phyloP scores from a whole-genome alignment of 2,888 invertebrate species.

The Noctua pronuba region DNA sequence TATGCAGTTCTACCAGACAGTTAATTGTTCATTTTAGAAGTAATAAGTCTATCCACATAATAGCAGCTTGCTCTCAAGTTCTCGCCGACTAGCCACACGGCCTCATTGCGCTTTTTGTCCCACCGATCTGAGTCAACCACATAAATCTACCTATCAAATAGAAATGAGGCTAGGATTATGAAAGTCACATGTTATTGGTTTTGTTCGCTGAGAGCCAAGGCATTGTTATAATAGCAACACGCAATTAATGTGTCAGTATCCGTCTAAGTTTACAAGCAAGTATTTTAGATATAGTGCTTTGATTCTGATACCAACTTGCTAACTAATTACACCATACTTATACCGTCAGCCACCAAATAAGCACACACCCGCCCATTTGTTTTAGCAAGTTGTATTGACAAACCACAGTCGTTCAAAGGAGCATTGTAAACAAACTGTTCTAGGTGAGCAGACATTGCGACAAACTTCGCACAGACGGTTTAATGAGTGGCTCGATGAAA shows the following conservation, averaged over 20 bases:
- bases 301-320: conserved; percentile 35
- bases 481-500: conserved; percentile 62
- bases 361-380: conserved; percentile 63
- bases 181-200: conserved; percentile 58
- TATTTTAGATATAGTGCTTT: conserved; percentile 48
- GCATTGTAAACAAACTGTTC: conserved; percentile 67
- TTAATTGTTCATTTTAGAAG: background rate
- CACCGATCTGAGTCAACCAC: conserved; percentile 32
- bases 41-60: conserved; percentile 23
- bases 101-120: conserved; percentile 57
- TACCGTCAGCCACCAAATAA: conserved; percentile 49
- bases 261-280: conserved; percentile 37
- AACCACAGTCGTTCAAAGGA: conserved; percentile 66
- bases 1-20: background rate
- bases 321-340: conserved; percentile 58
- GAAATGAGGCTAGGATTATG: conserved; percentile 60
- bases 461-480: conserved; percentile 68
- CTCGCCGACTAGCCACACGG: conserved; percentile 46
- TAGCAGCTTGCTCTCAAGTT: conserved; percentile 9
- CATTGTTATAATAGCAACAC: conserved; percentile 48
- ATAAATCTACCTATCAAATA: conserved; percentile 51
- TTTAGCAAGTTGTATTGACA: conserved; percentile 66
- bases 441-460: conserved; percentile 72
- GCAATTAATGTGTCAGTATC: conserved; percentile 58
- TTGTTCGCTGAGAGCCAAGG: conserved; percentile 43